Evolutionary conservation across 2,888 invertebrate species (phyloP).

Genomic region (Patella depressa): DNA sequence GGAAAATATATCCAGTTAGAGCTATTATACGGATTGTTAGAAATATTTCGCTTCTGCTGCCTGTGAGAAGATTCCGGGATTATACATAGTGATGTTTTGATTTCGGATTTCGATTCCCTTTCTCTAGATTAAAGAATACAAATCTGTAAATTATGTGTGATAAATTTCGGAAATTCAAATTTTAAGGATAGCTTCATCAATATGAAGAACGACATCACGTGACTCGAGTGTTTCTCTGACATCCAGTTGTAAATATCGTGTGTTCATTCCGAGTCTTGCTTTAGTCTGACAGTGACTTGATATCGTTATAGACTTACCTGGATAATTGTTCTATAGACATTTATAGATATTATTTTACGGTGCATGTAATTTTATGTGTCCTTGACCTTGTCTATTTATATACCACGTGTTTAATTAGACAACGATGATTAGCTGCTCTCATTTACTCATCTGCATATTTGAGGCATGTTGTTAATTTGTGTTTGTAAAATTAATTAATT

Average conservation of each 20-base stretch:
- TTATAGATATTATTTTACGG: not conserved
- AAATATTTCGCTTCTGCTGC: no score
- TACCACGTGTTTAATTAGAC: not conserved
- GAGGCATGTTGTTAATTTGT: slow-evolving; percentile 1
- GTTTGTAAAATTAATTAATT: not conserved
- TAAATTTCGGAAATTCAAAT: no score
- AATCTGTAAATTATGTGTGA: no score
- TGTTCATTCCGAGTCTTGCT: slow-evolving; percentile 9
- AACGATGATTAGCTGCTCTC: not conserved
- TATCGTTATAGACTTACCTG: not conserved
- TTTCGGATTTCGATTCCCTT: no score
- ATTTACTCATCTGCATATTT: slow-evolving; percentile 1
- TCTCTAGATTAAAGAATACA: no score
- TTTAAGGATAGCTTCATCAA: no score
- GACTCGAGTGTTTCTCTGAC: slow-evolving; percentile 1
- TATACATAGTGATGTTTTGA: no score
- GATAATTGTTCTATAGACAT: not conserved
- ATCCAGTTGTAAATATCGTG: slow-evolving; percentile 4
- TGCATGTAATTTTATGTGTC: slow-evolving; percentile 4
- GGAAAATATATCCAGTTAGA: no score
- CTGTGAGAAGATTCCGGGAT: no score
- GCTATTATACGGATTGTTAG: no score
- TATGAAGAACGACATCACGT: no score
- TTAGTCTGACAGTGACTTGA: not conserved
- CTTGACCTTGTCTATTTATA: not conserved